Conservation (phyloP, 2,113 vertebrate genomes). For the Tursiops truncatus region DNA sequence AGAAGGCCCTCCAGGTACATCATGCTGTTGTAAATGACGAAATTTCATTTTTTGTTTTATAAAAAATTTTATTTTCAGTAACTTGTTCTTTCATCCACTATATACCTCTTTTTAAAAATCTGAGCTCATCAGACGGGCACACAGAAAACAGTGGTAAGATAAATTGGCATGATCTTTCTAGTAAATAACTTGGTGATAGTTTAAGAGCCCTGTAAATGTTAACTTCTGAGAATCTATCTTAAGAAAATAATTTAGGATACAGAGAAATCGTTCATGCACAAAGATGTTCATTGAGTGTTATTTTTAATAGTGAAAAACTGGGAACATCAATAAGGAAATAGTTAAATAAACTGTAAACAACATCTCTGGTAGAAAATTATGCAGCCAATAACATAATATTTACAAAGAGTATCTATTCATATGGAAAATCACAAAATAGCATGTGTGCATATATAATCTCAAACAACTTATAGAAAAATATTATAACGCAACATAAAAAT, state of each 20-base stretch:
- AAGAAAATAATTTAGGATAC: constrained; percentile 1
- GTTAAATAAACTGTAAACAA: background rate
- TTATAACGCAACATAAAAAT: background rate
- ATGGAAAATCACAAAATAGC: background rate
- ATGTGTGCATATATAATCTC: background rate
- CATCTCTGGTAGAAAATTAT: background rate
- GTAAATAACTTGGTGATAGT: background rate
- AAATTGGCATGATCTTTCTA: constrained; percentile 6
- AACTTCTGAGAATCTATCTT: constrained; percentile 53
- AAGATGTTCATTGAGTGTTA: constrained; percentile 16
- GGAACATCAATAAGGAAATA: background rate
- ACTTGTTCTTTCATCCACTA: background rate
- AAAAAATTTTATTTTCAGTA: background rate
- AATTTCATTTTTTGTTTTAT: background rate
- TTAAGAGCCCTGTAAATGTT: constrained; percentile 39
- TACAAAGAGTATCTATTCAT: background rate
- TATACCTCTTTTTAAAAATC: background rate
- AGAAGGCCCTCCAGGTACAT: background rate
- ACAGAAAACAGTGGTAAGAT: background rate
- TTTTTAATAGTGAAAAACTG: constrained; percentile 1
- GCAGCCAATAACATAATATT: background rate
- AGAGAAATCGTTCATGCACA: constrained; percentile 3
- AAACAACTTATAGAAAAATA: background rate
- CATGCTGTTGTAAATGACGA: background rate
- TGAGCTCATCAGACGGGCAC: background rate